Percentiles rank a stretch among this genome's conserved stretches.
phyloP scores from a whole-genome alignment of 37 sponge, comb jelly and placozoan genomes.

The Chondrilla cf. caribensis region DNA sequence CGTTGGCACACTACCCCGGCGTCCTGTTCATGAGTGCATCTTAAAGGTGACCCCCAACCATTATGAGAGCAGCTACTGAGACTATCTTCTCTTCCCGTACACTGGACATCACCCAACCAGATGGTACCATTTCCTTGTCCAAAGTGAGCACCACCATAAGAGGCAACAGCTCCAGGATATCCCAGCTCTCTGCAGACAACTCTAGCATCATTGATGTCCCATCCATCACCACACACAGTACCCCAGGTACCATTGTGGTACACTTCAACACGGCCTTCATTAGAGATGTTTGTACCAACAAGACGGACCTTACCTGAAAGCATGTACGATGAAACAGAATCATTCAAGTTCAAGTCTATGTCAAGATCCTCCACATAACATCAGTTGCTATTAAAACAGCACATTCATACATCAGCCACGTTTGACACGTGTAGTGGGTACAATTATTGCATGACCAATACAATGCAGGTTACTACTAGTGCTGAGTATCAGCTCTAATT shows the following conservation, averaged over 20 bases:
- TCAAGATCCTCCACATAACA: background rate
- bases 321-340: background rate
- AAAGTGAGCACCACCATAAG: background rate
- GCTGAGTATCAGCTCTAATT: too few relatives aligned
- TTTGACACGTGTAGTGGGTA: too few relatives aligned
- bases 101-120: slow-evolving; percentile 3
- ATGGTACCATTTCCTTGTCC: slow-evolving; percentile 9
- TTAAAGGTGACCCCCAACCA: background rate
- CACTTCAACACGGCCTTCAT: slow-evolving; percentile 23
- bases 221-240: slow-evolving; percentile 37
- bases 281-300: too few relatives aligned
- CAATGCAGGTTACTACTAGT: too few relatives aligned
- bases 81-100: slow-evolving; percentile 11
- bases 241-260: slow-evolving; percentile 23
- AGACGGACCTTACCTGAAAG: background rate
- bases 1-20: slow-evolving; percentile 7
- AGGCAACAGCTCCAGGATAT: background rate
- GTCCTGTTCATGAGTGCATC: slow-evolving; percentile 23
- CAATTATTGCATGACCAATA: too few relatives aligned
- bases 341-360: background rate
- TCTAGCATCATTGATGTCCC: slow-evolving; percentile 18
- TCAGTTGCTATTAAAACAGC: too few relatives aligned
- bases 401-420: too few relatives aligned
- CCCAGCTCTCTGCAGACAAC: slow-evolving; percentile 38
- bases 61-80: background rate